Percentiles rank a stretch among this genome's conserved stretches.
phyloP scores from a whole-genome alignment of 2,888 invertebrate genomes.

The Cremastinae sp. region DNA sequence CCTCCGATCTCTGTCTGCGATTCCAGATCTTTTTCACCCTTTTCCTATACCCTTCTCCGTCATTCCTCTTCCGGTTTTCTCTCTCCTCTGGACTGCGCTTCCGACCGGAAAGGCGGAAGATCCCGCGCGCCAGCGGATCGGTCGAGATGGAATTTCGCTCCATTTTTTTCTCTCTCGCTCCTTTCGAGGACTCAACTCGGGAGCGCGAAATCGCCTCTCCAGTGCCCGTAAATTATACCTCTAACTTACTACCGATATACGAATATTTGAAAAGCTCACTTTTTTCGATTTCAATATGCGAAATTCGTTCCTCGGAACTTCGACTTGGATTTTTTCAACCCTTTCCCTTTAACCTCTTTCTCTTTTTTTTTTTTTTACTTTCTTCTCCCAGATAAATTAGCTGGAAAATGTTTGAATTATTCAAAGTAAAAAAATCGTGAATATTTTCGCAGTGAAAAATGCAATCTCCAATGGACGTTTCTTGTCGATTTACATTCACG shows the following conservation, averaged over 20 bases:
- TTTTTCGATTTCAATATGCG: no score
- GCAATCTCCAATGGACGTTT: conserved; percentile 55
- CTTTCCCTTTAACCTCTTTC: no score
- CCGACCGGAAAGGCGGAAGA: conserved; percentile 26
- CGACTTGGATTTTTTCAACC: no score
- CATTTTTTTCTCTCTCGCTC: conserved; percentile 6
- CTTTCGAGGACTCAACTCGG: neutral
- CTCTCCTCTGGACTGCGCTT: conserved; percentile 8
- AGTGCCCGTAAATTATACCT: no score
- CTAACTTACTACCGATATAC: no score
- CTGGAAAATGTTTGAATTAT: no score
- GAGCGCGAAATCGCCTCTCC: no score
- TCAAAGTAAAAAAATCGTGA: no score
- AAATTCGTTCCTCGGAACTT: no score
- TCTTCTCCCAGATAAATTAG: no score
- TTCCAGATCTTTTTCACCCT: conserved; percentile 35
- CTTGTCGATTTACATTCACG: conserved; percentile 60
- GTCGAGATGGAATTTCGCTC: conserved; percentile 12
- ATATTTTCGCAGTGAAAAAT: neutral
- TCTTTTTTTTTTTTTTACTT: no score
- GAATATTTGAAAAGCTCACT: no score
- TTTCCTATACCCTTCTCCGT: conserved; percentile 8
- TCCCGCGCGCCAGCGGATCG: conserved; percentile 21
- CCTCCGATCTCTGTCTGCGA: conserved; percentile 17
- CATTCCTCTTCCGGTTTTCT: conserved; percentile 1